Percentiles rank a stretch among this genome's conserved stretches.
These are phyloP conservation scores for Schizothorax lantsangensis DNA, from an alignment of 2,797 vertebrate species.

Conservation along the genomic window DNA sequence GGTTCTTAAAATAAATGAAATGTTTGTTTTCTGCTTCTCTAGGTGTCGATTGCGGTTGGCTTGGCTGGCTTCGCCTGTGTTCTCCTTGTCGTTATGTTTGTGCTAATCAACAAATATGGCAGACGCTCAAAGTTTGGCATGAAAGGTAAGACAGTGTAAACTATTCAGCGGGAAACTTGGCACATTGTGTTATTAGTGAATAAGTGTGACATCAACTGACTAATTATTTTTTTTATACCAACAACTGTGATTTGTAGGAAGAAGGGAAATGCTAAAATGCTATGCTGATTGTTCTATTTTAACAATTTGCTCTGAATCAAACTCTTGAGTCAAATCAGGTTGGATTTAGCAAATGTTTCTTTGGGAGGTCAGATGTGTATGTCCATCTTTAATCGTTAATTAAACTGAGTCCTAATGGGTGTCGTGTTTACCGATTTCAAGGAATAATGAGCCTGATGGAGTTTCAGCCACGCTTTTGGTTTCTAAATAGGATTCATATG, in stretches of 20 bases:
- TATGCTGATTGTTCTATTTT: neutral
- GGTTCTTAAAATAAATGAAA: neutral
- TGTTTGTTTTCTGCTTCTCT: slow-evolving; percentile 36
- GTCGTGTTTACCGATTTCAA: neutral
- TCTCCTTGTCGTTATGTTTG: slow-evolving; percentile 89
- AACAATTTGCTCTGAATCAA: neutral
- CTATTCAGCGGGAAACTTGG: slow-evolving; percentile 40
- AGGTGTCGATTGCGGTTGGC: slow-evolving; percentile 94
- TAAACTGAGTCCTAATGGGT: neutral
- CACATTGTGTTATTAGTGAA: slow-evolving; percentile 31
- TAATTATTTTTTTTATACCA: neutral
- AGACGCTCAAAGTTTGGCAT: slow-evolving; percentile 94
- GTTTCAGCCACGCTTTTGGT: slow-evolving; percentile 44
- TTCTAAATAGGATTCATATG: slow-evolving; percentile 42
- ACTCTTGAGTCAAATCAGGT: neutral
- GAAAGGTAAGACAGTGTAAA: slow-evolving; percentile 85
- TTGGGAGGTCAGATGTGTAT: neutral
- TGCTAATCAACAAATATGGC: slow-evolving; percentile 96
- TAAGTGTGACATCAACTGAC: slow-evolving; percentile 28
- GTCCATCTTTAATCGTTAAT: neutral
- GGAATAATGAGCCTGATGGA: slow-evolving; percentile 38
- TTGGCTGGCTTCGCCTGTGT: slow-evolving; percentile 92
- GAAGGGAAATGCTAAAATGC: neutral
- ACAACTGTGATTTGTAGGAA: neutral
- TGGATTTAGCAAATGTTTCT: neutral